Evolutionary conservation across 2,888 invertebrate genomes (phyloP), one percentile per base, ranked within the genome.

Genomic region (Polymixis lichenea): DNA sequence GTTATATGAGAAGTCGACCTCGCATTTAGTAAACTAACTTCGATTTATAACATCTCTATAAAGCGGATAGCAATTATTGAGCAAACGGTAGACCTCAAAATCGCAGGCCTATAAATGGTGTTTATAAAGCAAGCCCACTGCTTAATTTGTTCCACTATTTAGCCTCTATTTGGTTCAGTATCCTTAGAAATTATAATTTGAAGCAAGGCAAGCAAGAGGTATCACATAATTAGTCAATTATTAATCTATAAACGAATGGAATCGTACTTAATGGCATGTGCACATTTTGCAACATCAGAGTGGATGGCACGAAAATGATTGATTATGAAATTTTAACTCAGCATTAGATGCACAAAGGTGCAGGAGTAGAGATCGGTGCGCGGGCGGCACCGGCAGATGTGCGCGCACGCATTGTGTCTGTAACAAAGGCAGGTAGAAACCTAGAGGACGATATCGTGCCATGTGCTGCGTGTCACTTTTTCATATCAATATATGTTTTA

Each of bases 401-500:
- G 93, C 92, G 92, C 90, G 86, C 87, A 88, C 89, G 91, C 93
- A 95, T 96, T 95, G 96, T 96, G 90, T 90, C 87, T 88, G 85
- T 90, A 93, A 96, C 96, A 96, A 96, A 96, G 90, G 95, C 96
- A 96, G 96, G 96, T 96, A 96, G 93, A 87, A 88, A 88, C 87
- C 86, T 86, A 86, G 81, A 93, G 91, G 92, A 94, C 93, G 92
- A 90, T 92, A 90, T 89, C 90, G 87, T 91, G 93, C 96, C 96
- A 96, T 96, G 95, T 96, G 96, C 95, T 93, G 87, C 93, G 91
- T 95, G 96, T 96, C 95, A 96, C 92, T 96, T 96, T 96, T 96
- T 95, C 93, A 94, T 91, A 89, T 91, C 89, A 90, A 87, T 88
- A 86, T 91, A 91, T 90, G 94, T 96, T 96, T 95, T 95, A 95